Percentiles rank a stretch among this genome's conserved stretches.
These are phyloP conservation scores for Chelonus formosanus DNA, from an alignment of 2,888 invertebrate species.

Conservation along the genomic window DNA sequence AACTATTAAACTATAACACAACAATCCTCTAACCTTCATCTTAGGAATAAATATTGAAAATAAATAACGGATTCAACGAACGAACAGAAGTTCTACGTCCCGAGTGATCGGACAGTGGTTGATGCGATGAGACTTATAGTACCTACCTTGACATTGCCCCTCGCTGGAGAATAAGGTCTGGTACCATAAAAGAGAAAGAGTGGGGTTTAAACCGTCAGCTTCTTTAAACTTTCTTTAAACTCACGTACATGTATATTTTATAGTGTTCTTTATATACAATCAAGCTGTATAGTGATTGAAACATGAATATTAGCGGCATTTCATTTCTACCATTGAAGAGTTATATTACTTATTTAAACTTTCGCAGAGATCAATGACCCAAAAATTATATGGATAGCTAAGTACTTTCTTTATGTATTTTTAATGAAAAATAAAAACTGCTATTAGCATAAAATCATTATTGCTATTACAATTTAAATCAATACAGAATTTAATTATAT, in stretches of 20 bases:
- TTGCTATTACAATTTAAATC: too few species aligned
- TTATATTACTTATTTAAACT: constrained; percentile 36
- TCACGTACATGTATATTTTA: not conserved
- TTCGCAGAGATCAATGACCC: constrained; percentile 37
- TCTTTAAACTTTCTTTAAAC: constrained; percentile 34
- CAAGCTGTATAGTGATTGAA: constrained; percentile 4
- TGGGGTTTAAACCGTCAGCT: constrained; percentile 33
- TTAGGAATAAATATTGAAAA: constrained; percentile 6
- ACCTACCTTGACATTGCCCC: constrained; percentile 63
- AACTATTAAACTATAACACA: constrained; percentile 27
- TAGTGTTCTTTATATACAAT: not conserved
- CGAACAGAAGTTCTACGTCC: constrained; percentile 53
- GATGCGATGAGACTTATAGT: constrained; percentile 60
- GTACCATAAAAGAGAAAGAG: constrained; percentile 30
- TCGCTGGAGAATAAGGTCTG: constrained; percentile 45
- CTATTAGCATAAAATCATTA: constrained; percentile 5
- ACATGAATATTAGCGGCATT: not conserved
- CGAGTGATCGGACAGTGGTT: constrained; percentile 56
- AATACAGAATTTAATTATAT: too few species aligned
- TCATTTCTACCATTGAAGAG: not conserved
- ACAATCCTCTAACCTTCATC: not conserved
- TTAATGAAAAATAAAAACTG: constrained; percentile 39
- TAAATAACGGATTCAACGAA: constrained; percentile 24
- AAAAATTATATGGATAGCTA: constrained; percentile 6
- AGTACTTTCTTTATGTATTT: constrained; percentile 40